phyloP scores from a whole-genome alignment of 2,113 vertebrate species.

The Crotalus viridis region DNA sequence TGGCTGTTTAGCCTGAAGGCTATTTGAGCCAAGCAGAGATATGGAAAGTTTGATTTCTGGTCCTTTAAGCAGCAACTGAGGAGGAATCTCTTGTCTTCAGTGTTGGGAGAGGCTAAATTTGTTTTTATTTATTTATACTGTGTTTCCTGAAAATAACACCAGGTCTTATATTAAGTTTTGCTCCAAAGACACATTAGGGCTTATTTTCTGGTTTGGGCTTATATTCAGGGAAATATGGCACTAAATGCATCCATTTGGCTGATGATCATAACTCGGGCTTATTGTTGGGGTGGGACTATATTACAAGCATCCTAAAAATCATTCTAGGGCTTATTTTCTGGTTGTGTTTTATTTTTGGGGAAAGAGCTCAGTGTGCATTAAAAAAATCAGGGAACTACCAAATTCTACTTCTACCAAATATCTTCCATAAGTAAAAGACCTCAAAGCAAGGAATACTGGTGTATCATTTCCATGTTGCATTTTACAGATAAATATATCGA shows the following conservation, averaged over 20 bases:
- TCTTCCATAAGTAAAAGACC: background rate
- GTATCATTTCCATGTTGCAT: background rate
- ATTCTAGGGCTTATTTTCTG: too few species aligned
- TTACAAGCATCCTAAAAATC: too few species aligned
- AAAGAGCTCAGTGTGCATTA: background rate
- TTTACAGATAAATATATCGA: background rate
- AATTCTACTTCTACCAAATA: background rate
- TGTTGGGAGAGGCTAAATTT: background rate
- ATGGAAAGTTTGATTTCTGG: background rate
- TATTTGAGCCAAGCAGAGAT: background rate
- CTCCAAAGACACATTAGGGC: too few species aligned
- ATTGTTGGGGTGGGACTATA: too few species aligned
- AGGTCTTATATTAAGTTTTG: too few species aligned
- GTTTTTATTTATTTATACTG: background rate
- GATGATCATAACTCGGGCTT: too few species aligned
- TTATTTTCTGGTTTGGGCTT: too few species aligned
- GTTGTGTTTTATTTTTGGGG: too few species aligned
- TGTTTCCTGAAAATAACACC: too few species aligned
- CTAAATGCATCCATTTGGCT: too few species aligned
- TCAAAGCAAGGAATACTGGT: background rate
- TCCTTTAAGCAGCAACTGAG: background rate
- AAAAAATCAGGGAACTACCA: background rate
- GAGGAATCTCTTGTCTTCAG: background rate
- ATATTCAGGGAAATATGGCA: too few species aligned
- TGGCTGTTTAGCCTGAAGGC: background rate